Base-by-base conservation (phyloP, 2,797 vertebrate genomes). In the Nannoperca obscura region DNA sequence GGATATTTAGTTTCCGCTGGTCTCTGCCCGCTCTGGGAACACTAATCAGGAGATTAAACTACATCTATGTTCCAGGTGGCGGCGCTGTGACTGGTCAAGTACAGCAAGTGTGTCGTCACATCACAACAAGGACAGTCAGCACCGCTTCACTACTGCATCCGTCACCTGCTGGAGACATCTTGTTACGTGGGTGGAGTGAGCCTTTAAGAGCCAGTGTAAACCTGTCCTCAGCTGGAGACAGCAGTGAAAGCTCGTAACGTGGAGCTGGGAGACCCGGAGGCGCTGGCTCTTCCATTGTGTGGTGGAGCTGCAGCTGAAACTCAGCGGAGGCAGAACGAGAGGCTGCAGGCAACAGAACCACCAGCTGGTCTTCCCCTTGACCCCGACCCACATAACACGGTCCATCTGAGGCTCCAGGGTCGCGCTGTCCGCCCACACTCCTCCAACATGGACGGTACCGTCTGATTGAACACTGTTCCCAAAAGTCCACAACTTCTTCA, bases 291-390 rank as follows among this genome's bases (percentile, higher is more conserved):
- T 75, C 59, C 52, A 47, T 53, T 52, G 3, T 34, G 77, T 32
- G 50, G 32, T 10, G 34, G 54, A 66, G 79, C 66, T 70, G 53
- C 40, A 64, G 78, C 34, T 54, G 54, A 66, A 54, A 15, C 67
- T 73, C 74, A 14, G 63, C 11, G 13, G 70, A 74, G 65, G 52
- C 53, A 38, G 65, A 60, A 60, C 2, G 58, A 38, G 20, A 49
- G 50, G 40, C 66, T 2, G 42, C 22, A 19, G 65, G 71, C 46
- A 15, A 36, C 49, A 6, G 5, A 73, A 52, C 64, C 19, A 64
- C 66, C 72, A 65, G 60, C 72, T 60, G 72, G 71, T 71, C 61
- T 57, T 55, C 60, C n/a, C 49, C 32, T n/a, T 46, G 38, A 69
- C 38, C 58, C 60, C 19, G 0, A 32, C 59, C 24, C 59, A 3